phyloP scores from a whole-genome alignment of 2,113 vertebrate genomes.

The Ellobius talpinus region DNA sequence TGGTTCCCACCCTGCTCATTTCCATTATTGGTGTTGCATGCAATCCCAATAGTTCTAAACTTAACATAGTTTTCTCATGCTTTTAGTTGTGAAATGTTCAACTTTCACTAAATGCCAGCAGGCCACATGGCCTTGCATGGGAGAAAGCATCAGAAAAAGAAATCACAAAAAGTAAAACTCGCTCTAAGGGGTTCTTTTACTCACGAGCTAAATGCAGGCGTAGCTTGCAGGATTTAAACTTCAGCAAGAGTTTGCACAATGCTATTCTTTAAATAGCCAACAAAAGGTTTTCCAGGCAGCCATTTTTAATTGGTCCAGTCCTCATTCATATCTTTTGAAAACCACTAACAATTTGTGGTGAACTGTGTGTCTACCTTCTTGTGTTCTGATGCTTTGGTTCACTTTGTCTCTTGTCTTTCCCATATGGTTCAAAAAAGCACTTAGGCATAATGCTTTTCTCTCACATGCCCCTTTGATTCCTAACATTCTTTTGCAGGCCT shows the following conservation, averaged over 20 bases:
- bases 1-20: constrained; percentile 12
- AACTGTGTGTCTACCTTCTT: constrained; percentile 82
- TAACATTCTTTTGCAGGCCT: constrained; percentile 79
- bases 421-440: constrained; percentile 83
- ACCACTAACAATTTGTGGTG: constrained; percentile 78
- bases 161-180: constrained; percentile 4
- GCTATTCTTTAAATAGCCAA: constrained; percentile 75
- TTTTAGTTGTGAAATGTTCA: background rate
- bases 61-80: background rate
- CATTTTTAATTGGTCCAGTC: constrained; percentile 84
- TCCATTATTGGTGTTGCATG: background rate
- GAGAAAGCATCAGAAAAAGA: constrained; percentile 23
- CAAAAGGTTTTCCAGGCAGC: constrained; percentile 81
- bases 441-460: constrained; percentile 78
- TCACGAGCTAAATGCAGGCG: constrained; percentile 63
- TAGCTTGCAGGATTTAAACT: constrained; percentile 61
- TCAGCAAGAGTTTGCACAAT: constrained; percentile 54
- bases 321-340: constrained; percentile 84
- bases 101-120: constrained; percentile 29
- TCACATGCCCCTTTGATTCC: constrained; percentile 78
- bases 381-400: constrained; percentile 78
- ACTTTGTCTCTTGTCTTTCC: constrained; percentile 82
- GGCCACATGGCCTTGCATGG: background rate
- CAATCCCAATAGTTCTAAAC: background rate
- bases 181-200: constrained; percentile 52